phyloP scores from a whole-genome alignment of 64 coral and sea anemone genomes.

The Stichodactyla mertensii region DNA sequence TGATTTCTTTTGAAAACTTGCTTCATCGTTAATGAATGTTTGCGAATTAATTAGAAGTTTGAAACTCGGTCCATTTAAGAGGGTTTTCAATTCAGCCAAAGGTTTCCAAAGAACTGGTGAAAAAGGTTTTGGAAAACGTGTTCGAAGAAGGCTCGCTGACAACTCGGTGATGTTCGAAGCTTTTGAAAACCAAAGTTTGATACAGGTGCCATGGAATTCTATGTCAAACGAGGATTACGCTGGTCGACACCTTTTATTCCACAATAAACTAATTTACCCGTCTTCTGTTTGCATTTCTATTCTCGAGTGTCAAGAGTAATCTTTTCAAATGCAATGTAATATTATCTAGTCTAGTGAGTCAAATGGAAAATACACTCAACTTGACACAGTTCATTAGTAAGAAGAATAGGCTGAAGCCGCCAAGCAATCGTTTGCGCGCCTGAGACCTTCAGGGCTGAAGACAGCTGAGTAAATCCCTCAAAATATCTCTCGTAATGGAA shows the following conservation, averaged over 20 bases:
- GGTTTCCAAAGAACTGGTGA: background rate
- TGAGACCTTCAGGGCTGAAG: background rate
- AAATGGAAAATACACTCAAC: slow-evolving; percentile 7
- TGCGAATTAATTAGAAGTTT: background rate
- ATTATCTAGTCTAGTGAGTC: background rate
- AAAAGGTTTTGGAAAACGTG: background rate
- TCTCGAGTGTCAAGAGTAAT: background rate
- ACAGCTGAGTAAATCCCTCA: background rate
- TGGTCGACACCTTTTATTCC: background rate
- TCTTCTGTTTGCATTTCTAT: slow-evolving; percentile 5
- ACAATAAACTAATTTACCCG: slow-evolving; percentile 4
- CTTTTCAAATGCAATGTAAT: slow-evolving; percentile 15
- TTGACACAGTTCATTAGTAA: background rate
- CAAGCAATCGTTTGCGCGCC: background rate
- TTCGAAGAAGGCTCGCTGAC: background rate
- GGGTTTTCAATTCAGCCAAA: background rate
- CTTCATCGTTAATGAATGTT: background rate
- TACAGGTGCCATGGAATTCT: background rate
- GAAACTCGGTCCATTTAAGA: too few species aligned
- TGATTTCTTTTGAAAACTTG: background rate
- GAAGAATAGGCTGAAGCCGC: background rate
- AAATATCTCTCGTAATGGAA: background rate
- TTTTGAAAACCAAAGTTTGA: background rate
- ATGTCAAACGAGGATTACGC: background rate
- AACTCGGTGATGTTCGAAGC: background rate